Percentiles rank a stretch among this genome's conserved stretches.
These are phyloP conservation scores for Ceratina japonica DNA, from an alignment of 1,140 invertebrate species.

Conservation along the genomic window DNA sequence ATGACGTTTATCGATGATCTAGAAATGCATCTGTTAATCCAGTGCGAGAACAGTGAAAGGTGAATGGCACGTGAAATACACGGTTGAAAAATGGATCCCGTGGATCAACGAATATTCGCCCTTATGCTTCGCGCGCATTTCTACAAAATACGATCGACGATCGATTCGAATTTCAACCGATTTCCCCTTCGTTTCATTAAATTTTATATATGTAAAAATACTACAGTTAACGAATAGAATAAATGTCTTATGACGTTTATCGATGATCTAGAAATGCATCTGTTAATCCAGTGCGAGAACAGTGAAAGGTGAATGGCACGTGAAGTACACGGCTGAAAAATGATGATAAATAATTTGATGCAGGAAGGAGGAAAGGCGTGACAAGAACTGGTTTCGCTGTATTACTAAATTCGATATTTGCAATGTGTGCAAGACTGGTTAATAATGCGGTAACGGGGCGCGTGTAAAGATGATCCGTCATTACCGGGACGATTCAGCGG, in stretches of 20 bases:
- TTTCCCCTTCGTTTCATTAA: neutral
- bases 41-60: too few species aligned
- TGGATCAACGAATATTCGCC: neutral
- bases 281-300: too few species aligned
- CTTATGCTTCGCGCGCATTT: neutral
- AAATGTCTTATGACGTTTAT: too few species aligned
- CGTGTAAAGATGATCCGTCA: constrained; percentile 51
- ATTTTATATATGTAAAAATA: neutral
- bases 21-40: too few species aligned
- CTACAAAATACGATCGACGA: neutral
- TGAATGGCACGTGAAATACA: too few species aligned
- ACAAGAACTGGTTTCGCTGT: neutral
- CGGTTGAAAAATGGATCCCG: too few species aligned
- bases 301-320: too few species aligned
- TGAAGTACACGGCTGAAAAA: too few species aligned
- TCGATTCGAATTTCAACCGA: neutral
- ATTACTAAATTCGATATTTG: constrained; percentile 34
- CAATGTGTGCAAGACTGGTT: neutral
- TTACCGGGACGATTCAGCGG: constrained; percentile 49
- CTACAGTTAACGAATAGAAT: too few species aligned
- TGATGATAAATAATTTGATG: neutral
- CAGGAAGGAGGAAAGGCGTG: neutral
- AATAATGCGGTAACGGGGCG: constrained; percentile 29
- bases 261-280: too few species aligned
- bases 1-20: too few species aligned